Evolutionary conservation across 2,888 invertebrate genomes (phyloP).

Genomic region (Parnassius orleans): DNA sequence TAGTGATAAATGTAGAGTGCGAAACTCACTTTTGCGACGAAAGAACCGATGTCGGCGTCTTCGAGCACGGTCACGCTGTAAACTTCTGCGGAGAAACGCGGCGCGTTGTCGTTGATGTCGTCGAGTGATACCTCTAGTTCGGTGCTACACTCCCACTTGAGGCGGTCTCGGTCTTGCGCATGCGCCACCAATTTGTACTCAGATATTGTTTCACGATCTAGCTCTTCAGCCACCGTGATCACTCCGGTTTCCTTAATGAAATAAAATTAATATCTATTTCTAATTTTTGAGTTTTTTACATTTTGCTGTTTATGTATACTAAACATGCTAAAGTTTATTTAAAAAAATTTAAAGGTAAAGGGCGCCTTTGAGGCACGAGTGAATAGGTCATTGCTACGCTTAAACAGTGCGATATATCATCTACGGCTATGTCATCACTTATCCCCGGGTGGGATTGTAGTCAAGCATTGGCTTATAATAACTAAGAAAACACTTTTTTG

Average conservation of each 20-base stretch:
- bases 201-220: slow-evolving; percentile 90
- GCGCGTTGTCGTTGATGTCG: slow-evolving; percentile 94
- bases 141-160: slow-evolving; percentile 89
- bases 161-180: slow-evolving; percentile 90
- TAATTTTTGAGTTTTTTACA: no score
- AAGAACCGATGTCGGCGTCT: slow-evolving; percentile 92
- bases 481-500: no score
- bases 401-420: no score
- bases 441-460: no score
- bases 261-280: no score
- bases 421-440: no score
- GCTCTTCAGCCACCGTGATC: slow-evolving; percentile 84
- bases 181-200: slow-evolving; percentile 88
- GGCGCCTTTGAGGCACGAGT: no score
- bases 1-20: neutral
- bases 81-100: slow-evolving; percentile 85
- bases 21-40: slow-evolving; percentile 85
- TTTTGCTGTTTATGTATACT: no score
- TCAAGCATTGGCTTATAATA: no score
- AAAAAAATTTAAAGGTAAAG: no score
- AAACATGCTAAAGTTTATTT: no score
- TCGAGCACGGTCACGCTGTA: slow-evolving; percentile 93
- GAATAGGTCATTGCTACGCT: no score
- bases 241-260: slow-evolving; percentile 83
- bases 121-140: slow-evolving; percentile 87